phyloP scores from a whole-genome alignment of 2,113 vertebrate species.

The Paraplagusia blochii region DNA sequence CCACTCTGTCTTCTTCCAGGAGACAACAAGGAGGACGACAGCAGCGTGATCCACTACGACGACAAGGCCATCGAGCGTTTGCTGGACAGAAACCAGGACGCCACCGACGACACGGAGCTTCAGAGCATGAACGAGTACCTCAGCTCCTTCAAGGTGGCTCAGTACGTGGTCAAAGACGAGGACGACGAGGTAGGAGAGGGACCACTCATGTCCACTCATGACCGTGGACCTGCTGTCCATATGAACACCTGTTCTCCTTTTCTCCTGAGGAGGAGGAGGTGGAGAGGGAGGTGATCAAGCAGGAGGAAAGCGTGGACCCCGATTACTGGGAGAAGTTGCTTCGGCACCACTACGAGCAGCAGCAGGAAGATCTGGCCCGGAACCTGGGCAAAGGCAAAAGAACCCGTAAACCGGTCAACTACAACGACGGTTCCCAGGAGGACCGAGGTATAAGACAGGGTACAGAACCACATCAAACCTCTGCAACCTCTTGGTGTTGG shows the following conservation, averaged over 20 bases:
- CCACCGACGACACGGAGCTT: conserved; percentile 92
- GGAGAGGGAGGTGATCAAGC: conserved; percentile 96
- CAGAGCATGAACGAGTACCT: conserved; percentile 99
- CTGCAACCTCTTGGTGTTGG: conserved; percentile 53
- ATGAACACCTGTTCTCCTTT: not conserved
- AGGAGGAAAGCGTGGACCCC: conserved; percentile 96
- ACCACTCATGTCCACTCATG: no score
- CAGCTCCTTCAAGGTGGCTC: conserved; percentile 97
- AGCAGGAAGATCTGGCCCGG: conserved; percentile 94
- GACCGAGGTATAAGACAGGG: conserved; percentile 92
- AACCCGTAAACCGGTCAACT: conserved; percentile 98
- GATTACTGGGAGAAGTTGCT: conserved; percentile 99
- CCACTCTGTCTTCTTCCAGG: conserved; percentile 60
- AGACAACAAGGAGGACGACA: conserved; percentile 95
- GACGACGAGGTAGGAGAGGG: conserved; percentile 92
- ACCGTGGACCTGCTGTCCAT: not conserved
- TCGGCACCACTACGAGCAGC: conserved; percentile 97
- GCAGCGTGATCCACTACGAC: conserved; percentile 97
- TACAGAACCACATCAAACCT: conserved; percentile 69
- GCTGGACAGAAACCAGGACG: conserved; percentile 92
- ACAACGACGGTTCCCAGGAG: conserved; percentile 98
- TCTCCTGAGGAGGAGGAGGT: conserved; percentile 88
- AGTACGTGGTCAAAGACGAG: conserved; percentile 97
- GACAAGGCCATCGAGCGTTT: conserved; percentile 92
- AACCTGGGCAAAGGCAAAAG: conserved; percentile 98